Evolutionary conservation across 2,797 vertebrate genomes (phyloP), one percentile per base, ranked within the genome.

Genomic region (Labeo calbasu): DNA sequence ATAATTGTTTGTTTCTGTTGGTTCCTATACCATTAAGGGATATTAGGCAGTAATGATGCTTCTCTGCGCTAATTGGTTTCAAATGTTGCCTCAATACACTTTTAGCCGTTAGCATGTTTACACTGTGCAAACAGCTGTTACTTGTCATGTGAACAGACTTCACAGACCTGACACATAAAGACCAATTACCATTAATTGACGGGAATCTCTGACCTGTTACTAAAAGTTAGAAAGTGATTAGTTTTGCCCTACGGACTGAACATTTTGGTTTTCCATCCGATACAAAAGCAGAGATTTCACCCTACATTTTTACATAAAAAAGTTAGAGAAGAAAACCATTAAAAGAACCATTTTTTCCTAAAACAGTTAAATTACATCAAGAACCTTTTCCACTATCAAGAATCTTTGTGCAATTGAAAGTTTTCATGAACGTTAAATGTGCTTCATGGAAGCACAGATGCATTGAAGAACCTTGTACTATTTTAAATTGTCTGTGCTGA

Each of bases 11-110:
- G 69, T 81, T 81, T 73, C 13, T 72, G 0, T 7, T 32, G 7
- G 55, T 73, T 51, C 7, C 9, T 63, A 36, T 28, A 72, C 51
- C 51, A 75, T 79, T 77, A 61, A 81, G 43, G 66, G 46, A 48
- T 63, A 51, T 73, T 82, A 48, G 25, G 73, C 19, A 36, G 13
- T 59, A 50, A 48, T n/a, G 28, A 48, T 25, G 25, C 13, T 51
- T 69, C 83, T 77, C 36, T 82, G 25, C 43, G 23, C 28, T 86
- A 81, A 87, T 46, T 85, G 80, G 70, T 83, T 86, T 82, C 69
- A 86, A 88, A 85, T 85, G 77, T 83, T 86, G 81, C 70, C 79
- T 73, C 50, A 57, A 82, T 71, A 51, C 81, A 28, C 86, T 84
- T 86, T 87, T 79, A 75, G 65, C 43, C 46, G 1, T 69, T 87